Evolutionary conservation across 2,888 invertebrate species (phyloP).

Genomic region (Pteria penguin): DNA sequence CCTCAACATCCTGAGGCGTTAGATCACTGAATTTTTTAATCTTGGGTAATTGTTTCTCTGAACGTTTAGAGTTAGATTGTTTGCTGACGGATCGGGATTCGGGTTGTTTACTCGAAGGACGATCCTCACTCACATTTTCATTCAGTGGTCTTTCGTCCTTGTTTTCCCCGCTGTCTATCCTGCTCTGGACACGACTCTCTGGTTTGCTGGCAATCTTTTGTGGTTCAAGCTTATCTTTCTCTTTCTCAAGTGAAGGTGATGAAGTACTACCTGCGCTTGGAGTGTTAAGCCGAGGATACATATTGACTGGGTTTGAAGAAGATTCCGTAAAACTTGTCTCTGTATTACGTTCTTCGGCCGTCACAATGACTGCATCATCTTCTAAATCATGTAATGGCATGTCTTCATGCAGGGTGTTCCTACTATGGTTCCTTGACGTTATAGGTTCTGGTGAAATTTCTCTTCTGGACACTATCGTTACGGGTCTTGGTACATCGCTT

Average conservation of each 20-base stretch:
- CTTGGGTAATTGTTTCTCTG: conserved; percentile 14
- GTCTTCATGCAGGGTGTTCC: not conserved
- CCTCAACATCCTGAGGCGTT: conserved; percentile 27
- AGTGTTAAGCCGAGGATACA: not conserved
- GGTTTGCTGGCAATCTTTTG: no score
- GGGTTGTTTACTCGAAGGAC: not conserved
- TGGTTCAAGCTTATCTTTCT: not conserved
- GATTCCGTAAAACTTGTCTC: conserved; percentile 28
- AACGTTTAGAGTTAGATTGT: not conserved
- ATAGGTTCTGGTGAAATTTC: not conserved
- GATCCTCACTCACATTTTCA: not conserved
- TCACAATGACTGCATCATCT: not conserved
- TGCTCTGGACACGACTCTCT: not conserved
- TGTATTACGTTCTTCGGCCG: not conserved
- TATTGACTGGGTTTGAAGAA: not conserved
- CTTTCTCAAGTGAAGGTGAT: not conserved
- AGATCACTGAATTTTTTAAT: conserved; percentile 22
- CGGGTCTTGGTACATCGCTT: not conserved
- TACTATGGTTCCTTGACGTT: not conserved
- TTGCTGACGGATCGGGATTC: not conserved
- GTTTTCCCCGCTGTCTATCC: not conserved
- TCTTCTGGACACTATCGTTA: not conserved
- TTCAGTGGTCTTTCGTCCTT: not conserved
- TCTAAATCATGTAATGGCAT: conserved; percentile 32
- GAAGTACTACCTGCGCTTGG: not conserved